Evolutionary conservation across 1,140 invertebrate genomes (phyloP), one percentile per base, ranked within the genome.

Genomic region (Polypedilum pembai): DNA sequence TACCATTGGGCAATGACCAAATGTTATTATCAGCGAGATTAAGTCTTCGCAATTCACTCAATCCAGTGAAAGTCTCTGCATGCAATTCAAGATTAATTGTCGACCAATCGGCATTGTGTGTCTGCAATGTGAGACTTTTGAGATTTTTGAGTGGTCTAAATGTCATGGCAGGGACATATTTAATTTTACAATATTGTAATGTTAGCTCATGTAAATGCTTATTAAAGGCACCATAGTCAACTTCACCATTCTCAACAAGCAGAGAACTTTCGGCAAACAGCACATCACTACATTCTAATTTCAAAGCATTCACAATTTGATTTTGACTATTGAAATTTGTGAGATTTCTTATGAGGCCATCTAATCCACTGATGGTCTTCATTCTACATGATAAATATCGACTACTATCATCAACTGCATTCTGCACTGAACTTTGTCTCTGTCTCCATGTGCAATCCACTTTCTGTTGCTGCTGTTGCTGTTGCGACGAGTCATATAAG

Each of bases 21-120:
- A 96, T 92, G 83, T 94, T 94, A 82, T 95, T 96, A 79, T 92
- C 87, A 74, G 92, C 91, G 8, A 97, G 83, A 83, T 97, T 94
- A 73, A 97, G 83, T 63, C 88, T 85, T 83, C 93, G 89, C 76
- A 94, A 82, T 78, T 91, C 87, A 74, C 86, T 84, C 40, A 93
- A 86, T 79, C 92, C 81, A 73, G 86, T 88, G 81, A 93, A 95
- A 12, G 88, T 91, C 15, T 89, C 88, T 2, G 87, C 85, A 15
- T 89, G 89, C 72, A 95, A 86, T 79, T 94, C 90, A 76, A 95
- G 82, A 41, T 89, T 89, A 88, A 94, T 92, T 7, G 91, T 89
- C 10, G 90, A 91, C 93, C 93, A 95, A 79, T 93, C 92, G 45
- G 89, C 91, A 80, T 96, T 96, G 82, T 94, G 91, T 10, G 94